Evolutionary conservation across 2,797 vertebrate species (phyloP), one percentile per base, ranked within the genome.

Genomic region (Salmo trutta): DNA sequence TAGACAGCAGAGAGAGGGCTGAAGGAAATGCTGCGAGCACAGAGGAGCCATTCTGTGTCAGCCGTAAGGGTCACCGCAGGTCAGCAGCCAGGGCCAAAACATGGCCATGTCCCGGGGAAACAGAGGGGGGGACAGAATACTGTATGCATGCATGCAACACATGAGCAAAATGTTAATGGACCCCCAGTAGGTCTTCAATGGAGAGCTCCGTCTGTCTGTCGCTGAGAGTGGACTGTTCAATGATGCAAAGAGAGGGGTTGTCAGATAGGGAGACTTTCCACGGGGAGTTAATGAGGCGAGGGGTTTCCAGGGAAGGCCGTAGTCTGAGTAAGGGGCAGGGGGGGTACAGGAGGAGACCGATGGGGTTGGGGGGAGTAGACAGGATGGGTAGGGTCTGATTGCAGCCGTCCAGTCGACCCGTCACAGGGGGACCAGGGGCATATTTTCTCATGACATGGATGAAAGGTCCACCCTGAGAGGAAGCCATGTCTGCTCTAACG

Each of bases 391-490:
- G 75, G 78, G 74, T 65, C 68, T 81, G 56, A 81, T 54, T 65
- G 52, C 77, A 80, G 65, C 27, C 75, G 47, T 70, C 75, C 79
- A 79, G 72, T 78, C 29, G 36, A 1, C 29, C 66, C 4, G 14
- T 36, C 29, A 5, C 12, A 71, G 41, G 24, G 36, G 64, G 27
- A 66, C 2, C 3, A 31, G 12, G 27, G 59, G 73, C 41, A 71
- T 73, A 78, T 75, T 71, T 85, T 85, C 80, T 85, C 80, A 83
- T 82, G 79, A 79, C 79, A 79, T 52, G 15, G 81, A 81, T 79
- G 79, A 87, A 81, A 85, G 81, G 77, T 78, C 80, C 81, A 82
- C 85, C 82, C 84, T 82, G 75, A 85, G 64, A 81, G 83, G 84
- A 88, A 85, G 67, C 52, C 47, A 36, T 78, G 1, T 75, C 56